These are phyloP conservation scores for Dolichoris vasculosae DNA, from an alignment of 1,140 invertebrate genomes.

Conservation along the genomic window DNA sequence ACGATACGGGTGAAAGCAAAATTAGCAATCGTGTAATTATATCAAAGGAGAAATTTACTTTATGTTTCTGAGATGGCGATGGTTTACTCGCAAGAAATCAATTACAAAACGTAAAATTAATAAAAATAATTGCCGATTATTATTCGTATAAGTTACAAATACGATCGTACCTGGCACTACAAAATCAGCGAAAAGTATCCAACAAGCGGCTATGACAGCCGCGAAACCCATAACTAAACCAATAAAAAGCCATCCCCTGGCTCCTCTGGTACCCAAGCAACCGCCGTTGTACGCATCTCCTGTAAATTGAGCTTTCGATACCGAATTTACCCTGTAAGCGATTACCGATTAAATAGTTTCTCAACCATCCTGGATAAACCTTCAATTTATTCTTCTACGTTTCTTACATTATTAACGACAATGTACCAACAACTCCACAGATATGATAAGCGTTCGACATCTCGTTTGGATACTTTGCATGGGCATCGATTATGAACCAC, in stretches of 20 bases:
- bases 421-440: constrained; percentile 94
- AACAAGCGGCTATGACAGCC: constrained; percentile 94
- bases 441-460: constrained; percentile 89
- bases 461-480: constrained; percentile 84
- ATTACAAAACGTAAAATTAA: no score
- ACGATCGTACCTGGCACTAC: constrained; percentile 70
- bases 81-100: no score
- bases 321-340: constrained; percentile 89
- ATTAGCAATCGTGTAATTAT: no score
- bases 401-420: constrained; percentile 94
- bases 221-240: constrained; percentile 98
- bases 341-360: constrained; percentile 5
- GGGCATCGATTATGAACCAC: constrained; percentile 98
- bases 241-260: constrained; percentile 95
- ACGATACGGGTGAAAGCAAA: no score
- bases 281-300: constrained; percentile 92
- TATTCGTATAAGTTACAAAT: background rate
- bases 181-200: constrained; percentile 94
- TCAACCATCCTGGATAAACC: constrained; percentile 22
- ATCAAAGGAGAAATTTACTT: no score
- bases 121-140: no score
- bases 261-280: constrained; percentile 90
- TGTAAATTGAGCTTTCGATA: constrained; percentile 94
- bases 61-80: no score
- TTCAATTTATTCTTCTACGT: background rate